phyloP scores from a whole-genome alignment of 2,888 invertebrate genomes.

The Philereme transversata region DNA sequence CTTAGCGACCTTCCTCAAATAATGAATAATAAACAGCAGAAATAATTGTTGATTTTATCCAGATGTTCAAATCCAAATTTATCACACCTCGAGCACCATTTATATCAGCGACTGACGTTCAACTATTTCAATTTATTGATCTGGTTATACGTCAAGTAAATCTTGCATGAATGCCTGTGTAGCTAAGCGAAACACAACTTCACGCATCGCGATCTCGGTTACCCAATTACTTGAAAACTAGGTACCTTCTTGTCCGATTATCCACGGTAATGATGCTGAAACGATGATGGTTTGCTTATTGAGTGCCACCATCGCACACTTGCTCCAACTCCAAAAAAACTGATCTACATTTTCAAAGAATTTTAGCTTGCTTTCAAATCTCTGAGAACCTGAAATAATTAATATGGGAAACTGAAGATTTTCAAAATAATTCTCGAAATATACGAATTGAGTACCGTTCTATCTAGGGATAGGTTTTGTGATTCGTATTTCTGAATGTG shows the following conservation, averaged over 20 bases:
- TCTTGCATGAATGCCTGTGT: conserved; percentile 53
- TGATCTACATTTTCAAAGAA: too few species aligned
- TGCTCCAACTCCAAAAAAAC: too few species aligned
- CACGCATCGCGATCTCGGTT: conserved; percentile 54
- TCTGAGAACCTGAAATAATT: too few species aligned
- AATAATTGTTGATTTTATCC: conserved; percentile 5
- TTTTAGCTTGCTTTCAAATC: too few species aligned
- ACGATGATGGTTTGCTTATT: too few species aligned
- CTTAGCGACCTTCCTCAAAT: not conserved
- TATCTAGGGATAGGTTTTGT: too few species aligned
- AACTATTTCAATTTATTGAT: conserved; percentile 15
- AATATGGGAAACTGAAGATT: too few species aligned
- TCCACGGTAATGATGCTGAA: conserved; percentile 4
- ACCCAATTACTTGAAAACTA: conserved; percentile 40
- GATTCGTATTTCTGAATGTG: not conserved
- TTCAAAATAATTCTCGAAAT: too few species aligned
- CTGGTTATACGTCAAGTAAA: conserved; percentile 39
- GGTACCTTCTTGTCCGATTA: conserved; percentile 8
- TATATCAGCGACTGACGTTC: conserved; percentile 7
- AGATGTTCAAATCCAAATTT: conserved; percentile 7
- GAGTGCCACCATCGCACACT: too few species aligned
- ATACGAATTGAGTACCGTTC: too few species aligned
- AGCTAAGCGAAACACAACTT: conserved; percentile 47
- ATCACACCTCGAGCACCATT: conserved; percentile 3
- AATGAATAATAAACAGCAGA: not conserved